Conservation (phyloP, 64 coral and sea anemone genomes). For the Montipora cactus region DNA sequence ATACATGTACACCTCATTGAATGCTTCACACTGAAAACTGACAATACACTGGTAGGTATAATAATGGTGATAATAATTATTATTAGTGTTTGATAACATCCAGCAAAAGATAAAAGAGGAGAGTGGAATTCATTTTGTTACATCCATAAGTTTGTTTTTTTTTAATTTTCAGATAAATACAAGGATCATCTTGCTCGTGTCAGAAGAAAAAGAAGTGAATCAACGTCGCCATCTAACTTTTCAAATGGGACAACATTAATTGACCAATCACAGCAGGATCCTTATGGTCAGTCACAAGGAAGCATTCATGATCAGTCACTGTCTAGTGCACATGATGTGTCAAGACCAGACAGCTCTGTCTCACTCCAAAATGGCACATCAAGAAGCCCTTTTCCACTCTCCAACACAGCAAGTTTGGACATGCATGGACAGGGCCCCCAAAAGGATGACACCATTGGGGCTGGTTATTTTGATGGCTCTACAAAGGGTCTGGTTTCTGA, state of each 20-base stretch:
- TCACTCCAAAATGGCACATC: slow-evolving; percentile 15
- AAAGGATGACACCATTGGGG: background rate
- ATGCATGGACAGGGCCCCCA: background rate
- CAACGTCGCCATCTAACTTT: background rate
- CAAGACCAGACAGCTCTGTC: slow-evolving; percentile 22
- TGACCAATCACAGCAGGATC: background rate
- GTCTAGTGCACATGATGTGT: background rate
- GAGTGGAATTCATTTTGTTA: too few species aligned
- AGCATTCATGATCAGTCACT: background rate
- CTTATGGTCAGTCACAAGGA: background rate
- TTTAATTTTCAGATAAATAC: slow-evolving; percentile 49
- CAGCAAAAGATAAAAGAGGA: too few species aligned
- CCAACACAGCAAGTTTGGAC: background rate
- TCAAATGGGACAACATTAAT: background rate
- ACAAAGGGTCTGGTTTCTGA: background rate
- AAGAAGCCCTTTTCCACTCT: background rate
- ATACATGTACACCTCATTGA: too few species aligned
- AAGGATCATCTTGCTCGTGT: slow-evolving; percentile 22
- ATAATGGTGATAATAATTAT: too few species aligned
- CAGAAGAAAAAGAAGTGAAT: slow-evolving; percentile 2
- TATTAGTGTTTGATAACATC: too few species aligned
- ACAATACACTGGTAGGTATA: too few species aligned
- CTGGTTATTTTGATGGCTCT: slow-evolving; percentile 8
- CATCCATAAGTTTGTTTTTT: too few species aligned
- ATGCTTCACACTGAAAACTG: too few species aligned